Evolutionary conservation across 1,140 invertebrate species (phyloP).

Genomic region (Euglossa dilemma): DNA sequence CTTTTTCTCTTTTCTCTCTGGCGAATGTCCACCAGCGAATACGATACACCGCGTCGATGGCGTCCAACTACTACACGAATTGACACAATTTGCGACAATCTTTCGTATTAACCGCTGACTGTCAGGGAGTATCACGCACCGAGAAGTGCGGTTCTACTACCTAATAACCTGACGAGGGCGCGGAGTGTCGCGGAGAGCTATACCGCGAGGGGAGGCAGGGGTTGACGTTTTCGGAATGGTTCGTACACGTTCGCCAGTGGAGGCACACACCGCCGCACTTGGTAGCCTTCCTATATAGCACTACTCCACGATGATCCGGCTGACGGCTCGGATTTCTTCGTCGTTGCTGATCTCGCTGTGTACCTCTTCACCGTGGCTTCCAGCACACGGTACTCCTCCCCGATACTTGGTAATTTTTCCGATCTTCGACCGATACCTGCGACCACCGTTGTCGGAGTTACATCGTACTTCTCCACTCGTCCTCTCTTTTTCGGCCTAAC

Average conservation of each 20-base stretch:
- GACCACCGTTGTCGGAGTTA: constrained; percentile 15
- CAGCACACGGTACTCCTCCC: background rate
- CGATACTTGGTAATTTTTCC: background rate
- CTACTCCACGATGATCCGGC: constrained; percentile 43
- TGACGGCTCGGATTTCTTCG: constrained; percentile 48
- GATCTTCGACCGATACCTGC: constrained; percentile 3
- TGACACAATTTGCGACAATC: constrained; percentile 41
- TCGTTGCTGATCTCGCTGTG: constrained; percentile 13
- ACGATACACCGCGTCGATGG: constrained; percentile 19
- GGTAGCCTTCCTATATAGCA: constrained; percentile 53
- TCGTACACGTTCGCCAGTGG: constrained; percentile 65
- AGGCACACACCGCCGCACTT: constrained; percentile 55
- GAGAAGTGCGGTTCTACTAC: constrained; percentile 60
- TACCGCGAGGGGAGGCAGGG: constrained; percentile 50
- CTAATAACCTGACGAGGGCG: constrained; percentile 63
- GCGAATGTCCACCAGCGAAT: constrained; percentile 6
- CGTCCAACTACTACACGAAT: constrained; percentile 24
- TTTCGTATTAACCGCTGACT: constrained; percentile 37
- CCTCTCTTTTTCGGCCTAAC: constrained; percentile 23
- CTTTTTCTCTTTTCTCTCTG: background rate
- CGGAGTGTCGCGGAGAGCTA: constrained; percentile 49
- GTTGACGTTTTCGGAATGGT: constrained; percentile 72
- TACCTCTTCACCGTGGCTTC: constrained; percentile 5
- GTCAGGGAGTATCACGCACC: constrained; percentile 42
- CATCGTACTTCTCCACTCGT: constrained; percentile 18